These are phyloP conservation scores for Berghia stephanieae DNA, from an alignment of 1,140 invertebrate species.

Conservation along the genomic window DNA sequence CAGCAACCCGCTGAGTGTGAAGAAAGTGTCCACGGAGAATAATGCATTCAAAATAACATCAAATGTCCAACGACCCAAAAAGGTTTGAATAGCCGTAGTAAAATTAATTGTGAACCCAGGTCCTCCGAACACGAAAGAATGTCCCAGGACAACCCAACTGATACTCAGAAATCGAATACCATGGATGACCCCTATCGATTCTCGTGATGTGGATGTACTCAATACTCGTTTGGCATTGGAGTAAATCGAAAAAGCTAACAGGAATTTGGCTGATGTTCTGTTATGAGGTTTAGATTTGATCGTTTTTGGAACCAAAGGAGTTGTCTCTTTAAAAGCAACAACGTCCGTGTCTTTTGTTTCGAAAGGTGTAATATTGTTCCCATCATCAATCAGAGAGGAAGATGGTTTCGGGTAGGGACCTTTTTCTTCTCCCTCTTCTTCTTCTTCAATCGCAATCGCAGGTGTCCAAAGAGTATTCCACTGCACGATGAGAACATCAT, in stretches of 20 bases:
- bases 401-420: too few species aligned
- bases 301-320: too few species aligned
- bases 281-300: too few species aligned
- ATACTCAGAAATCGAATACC: neutral
- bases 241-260: neutral
- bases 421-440: too few species aligned
- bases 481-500: too few species aligned
- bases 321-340: too few species aligned
- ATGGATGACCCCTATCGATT: neutral
- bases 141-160: neutral
- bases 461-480: too few species aligned
- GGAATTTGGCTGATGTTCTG: too few species aligned
- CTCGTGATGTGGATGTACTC: neutral
- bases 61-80: constrained; percentile 36
- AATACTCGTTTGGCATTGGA: neutral
- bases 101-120: neutral
- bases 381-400: too few species aligned
- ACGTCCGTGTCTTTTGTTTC: too few species aligned
- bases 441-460: too few species aligned
- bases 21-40: constrained; percentile 90
- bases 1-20: constrained; percentile 70
- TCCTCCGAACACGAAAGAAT: neutral
- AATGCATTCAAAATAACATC: constrained; percentile 75
- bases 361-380: too few species aligned
- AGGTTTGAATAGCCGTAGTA: neutral